Percentiles rank a stretch among this genome's conserved stretches.
Evolutionary conservation across 2,888 invertebrate genomes (phyloP).

Genomic region (Lagria hirta): DNA sequence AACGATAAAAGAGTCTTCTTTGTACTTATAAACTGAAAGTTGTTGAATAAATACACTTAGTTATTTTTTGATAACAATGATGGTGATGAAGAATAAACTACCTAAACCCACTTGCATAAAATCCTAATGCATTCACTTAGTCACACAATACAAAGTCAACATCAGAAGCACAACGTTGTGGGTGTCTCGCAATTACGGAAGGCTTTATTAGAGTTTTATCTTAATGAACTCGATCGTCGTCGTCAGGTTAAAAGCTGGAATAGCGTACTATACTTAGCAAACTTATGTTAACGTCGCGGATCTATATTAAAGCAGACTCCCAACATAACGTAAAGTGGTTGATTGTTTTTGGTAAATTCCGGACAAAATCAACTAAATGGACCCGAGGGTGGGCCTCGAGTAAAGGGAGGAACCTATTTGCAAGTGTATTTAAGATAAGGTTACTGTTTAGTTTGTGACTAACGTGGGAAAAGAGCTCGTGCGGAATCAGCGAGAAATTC

Average conservation of each 20-base stretch:
- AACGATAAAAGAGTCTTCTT: too few relatives aligned
- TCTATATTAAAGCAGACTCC: slow-evolving; percentile 17
- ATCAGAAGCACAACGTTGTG: slow-evolving; percentile 13
- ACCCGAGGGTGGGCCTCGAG: slow-evolving; percentile 5
- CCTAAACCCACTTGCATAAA: slow-evolving; percentile 37
- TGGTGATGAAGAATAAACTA: slow-evolving; percentile 37
- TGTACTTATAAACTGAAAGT: too few relatives aligned
- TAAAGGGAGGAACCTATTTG: slow-evolving; percentile 39
- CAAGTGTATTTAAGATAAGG: slow-evolving; percentile 48
- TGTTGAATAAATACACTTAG: too few relatives aligned
- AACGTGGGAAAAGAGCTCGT: slow-evolving; percentile 41
- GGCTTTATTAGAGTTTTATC: slow-evolving; percentile 26
- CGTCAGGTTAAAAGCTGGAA: too few relatives aligned
- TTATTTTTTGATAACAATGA: too few relatives aligned
- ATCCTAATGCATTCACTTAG: slow-evolving; percentile 41
- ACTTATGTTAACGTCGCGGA: too few relatives aligned
- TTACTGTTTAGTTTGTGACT: slow-evolving; percentile 51
- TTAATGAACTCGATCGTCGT: slow-evolving; percentile 23
- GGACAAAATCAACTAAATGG: slow-evolving; percentile 8
- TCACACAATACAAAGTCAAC: slow-evolving; percentile 29
- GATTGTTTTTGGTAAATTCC: slow-evolving; percentile 17
- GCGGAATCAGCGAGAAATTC: too few relatives aligned
- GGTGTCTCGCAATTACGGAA: slow-evolving; percentile 22
- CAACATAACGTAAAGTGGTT: slow-evolving; percentile 6
- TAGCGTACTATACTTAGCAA: too few relatives aligned